phyloP scores from a whole-genome alignment of 2,888 invertebrate genomes.

The Eupithecia vulgata region DNA sequence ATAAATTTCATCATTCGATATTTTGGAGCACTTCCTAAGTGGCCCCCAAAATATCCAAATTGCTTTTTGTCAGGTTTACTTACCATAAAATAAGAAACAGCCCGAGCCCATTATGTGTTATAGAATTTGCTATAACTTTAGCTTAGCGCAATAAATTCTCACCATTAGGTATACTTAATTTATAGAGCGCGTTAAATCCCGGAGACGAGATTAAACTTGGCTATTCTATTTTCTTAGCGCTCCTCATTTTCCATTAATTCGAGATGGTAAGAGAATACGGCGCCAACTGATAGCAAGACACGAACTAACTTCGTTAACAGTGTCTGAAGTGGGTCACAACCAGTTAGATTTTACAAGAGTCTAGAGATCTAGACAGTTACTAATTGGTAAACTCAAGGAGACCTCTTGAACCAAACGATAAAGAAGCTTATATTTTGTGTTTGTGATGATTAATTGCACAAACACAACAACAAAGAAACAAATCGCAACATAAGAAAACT shows the following conservation, averaged over 20 bases:
- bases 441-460: neutral
- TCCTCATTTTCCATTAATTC: conserved; percentile 13
- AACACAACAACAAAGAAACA: neutral
- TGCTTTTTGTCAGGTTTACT: conserved; percentile 19
- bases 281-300: neutral
- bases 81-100: conserved; percentile 22
- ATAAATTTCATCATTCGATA: neutral
- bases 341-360: neutral
- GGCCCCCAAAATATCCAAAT: neutral
- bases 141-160: conserved; percentile 35
- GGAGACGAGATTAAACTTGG: conserved; percentile 29
- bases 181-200: conserved; percentile 33
- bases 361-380: neutral
- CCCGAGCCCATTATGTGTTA: conserved; percentile 27
- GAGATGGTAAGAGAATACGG: neutral
- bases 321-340: neutral
- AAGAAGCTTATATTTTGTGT: neutral
- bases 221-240: conserved; percentile 20
- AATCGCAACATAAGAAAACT: conserved; percentile 9
- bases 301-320: neutral
- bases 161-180: conserved; percentile 34
- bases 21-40: neutral
- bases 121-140: conserved; percentile 37
- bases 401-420: neutral
- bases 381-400: neutral